Conservation (phyloP, 2,113 vertebrate species). For the Podarcis muralis region DNA sequence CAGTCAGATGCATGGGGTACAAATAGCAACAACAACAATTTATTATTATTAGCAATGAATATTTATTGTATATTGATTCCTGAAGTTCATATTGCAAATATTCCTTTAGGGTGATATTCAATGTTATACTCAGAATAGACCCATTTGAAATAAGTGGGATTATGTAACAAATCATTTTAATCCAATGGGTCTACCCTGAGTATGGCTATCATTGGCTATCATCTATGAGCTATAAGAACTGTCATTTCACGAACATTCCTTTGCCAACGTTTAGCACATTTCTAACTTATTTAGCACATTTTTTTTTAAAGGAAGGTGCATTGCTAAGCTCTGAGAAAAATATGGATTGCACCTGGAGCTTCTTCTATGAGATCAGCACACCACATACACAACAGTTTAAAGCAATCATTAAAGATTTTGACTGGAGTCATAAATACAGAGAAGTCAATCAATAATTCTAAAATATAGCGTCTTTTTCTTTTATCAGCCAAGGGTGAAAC, state of each 20-base stretch:
- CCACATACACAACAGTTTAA: conserved; percentile 20
- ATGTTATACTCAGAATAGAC: no score
- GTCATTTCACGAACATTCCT: not conserved
- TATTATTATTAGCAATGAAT: not conserved
- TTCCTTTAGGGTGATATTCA: not conserved
- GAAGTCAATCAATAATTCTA: conserved; percentile 42
- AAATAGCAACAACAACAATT: no score
- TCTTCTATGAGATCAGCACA: conserved; percentile 13
- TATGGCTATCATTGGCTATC: no score
- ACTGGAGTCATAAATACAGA: conserved; percentile 52
- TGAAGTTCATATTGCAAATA: not conserved
- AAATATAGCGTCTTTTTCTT: conserved; percentile 38
- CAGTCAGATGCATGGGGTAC: no score
- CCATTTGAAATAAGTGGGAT: no score
- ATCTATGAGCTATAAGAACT: not conserved
- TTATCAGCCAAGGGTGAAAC: conserved; percentile 55
- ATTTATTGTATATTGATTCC: not conserved
- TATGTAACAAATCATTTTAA: no score
- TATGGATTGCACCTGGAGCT: not conserved
- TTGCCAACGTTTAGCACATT: not conserved
- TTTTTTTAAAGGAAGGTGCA: not conserved
- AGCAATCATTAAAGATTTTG: conserved; percentile 40
- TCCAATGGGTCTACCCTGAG: no score
- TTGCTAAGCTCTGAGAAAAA: not conserved
- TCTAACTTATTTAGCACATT: conserved; percentile 34